Base-by-base conservation (phyloP, 2,888 invertebrate genomes). In the Stictocephala bisonia region DNA sequence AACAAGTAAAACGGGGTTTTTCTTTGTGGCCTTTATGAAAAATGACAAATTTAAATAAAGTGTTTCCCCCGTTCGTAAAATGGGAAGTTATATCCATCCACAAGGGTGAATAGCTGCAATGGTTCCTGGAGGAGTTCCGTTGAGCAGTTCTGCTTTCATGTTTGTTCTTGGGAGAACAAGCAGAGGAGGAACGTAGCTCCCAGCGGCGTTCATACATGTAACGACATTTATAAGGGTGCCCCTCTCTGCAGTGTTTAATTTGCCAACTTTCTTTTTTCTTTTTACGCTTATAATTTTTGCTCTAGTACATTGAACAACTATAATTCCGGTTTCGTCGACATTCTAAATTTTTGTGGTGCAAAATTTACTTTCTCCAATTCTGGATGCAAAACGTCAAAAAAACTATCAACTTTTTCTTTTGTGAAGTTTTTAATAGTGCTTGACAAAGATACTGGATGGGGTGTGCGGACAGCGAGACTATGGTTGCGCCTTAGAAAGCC, bases 191-290 rank as follows among this genome's bases (percentile, higher is more conserved):
- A 83, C 77, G 78, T 74, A 80, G 31, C 77, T 60, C 2, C 81
- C 81, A 50, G 78, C 77, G 50, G 81, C 81, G 71, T 74, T 79
- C 79, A 82, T 80, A 44, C 79, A 78, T n/a, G 74, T 78, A 18
- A 80, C 78, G 22, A 79, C 71, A n/a, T 81, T 81, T 4, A 81
- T 75, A 11, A 79, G 74, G 15, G 79, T 78, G 4, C 81, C 82
- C 66, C 82, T 73, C 79, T 83, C 81, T 11, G 81, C 80, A 53
- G 81, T 81, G 4, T 80, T 79, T 67, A 81, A 15, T 53, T 79
- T 67, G 9, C 76, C 80, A 35, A 83, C 79, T 77, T 82, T 80
- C 44, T 77, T 64, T 78, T 82, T 82, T n/a, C 82, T 82, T 76
- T 79, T 79, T 3, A 48, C 74, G 3, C 79, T 78, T 27, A 82